A percentile compares a stretch with the other conserved stretches of the same genome.
These are phyloP conservation scores for Aspidoscelis tigris DNA, from an alignment of 2,113 vertebrate genomes.

Conservation along the genomic window DNA sequence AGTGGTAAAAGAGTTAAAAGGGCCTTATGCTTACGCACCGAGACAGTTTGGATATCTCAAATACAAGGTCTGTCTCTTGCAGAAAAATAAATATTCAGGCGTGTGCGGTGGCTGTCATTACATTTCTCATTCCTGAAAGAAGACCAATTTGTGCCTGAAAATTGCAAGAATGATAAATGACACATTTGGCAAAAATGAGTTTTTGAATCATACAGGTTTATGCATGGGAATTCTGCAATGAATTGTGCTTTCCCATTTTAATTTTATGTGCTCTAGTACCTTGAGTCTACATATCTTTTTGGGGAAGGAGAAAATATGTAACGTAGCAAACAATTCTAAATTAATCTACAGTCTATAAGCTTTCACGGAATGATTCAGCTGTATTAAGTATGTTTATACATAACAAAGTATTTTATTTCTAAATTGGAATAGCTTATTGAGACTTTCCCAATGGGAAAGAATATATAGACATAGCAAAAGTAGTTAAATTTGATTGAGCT, in stretches of 20 bases:
- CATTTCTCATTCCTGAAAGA: conserved; percentile 26
- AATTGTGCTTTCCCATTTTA: conserved; percentile 8
- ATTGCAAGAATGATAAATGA: conserved; percentile 17
- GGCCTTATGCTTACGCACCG: not conserved
- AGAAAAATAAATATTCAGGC: conserved; percentile 17
- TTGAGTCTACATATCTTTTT: not conserved
- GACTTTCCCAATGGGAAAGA: not conserved
- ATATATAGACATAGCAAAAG: not conserved
- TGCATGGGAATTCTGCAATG: not conserved
- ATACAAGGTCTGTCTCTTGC: not conserved
- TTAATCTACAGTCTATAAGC: not conserved
- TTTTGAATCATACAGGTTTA: not conserved
- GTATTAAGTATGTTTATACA: not conserved
- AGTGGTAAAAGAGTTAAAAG: not conserved
- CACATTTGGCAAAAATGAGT: conserved; percentile 20
- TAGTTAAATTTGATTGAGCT: no score
- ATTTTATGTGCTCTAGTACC: not conserved
- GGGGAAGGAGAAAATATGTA: not conserved
- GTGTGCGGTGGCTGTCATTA: not conserved
- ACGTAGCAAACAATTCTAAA: not conserved
- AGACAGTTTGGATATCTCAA: not conserved
- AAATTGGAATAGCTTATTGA: not conserved
- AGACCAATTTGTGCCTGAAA: not conserved
- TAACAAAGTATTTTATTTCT: not conserved
- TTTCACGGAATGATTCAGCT: no score